Base-by-base conservation (phyloP, 2,888 invertebrate genomes). In the Melieria omissa region DNA sequence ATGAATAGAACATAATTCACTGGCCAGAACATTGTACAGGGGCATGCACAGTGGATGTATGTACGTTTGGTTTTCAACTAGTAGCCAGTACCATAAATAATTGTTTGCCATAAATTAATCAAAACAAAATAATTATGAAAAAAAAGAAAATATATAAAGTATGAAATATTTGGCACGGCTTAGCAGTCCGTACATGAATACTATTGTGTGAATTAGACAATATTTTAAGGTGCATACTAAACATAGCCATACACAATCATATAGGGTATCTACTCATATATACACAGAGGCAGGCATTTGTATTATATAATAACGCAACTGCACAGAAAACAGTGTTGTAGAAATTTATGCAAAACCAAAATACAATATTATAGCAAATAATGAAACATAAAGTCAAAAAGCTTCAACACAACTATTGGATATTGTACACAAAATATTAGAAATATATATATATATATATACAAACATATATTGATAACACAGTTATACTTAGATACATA, bases 141-240 rank as follows among this genome's bases (percentile, higher is more conserved):
- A 58, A 41, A 29, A 49, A 42, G 1, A 65, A 55, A 52, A 7
- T 41, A 58, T 10, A n/a, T 29, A 5, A 58, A 58, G 41, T 57
- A 12, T 42, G 12, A 62, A 62, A 75, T 65, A 64, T 49, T 46
- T 73, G 76, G 57, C 73, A 76, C 72, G 66, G 63, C 70, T 75
- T 76, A 75, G 74, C 76, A 73, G 74, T 71, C 76, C 73, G 74
- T 74, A 74, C 63, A 76, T 78, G 77, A 77, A 81, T 80, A 83
- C 81, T 84, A 84, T 85, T 84, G 85, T 86, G 86, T 86, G 86
- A 86, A 81, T 84, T 85, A 84, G 86, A 86, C 86, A 86, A 86
- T 86, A 86, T 84, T 83, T 58, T 66, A 10, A 47, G 29, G 29
- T 29, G 29, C 29, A 29, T 29, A 29, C 29, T 29, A 29, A 29